These are phyloP conservation scores for Coelopa frigida DNA, from an alignment of 1,140 invertebrate genomes.

Conservation along the genomic window DNA sequence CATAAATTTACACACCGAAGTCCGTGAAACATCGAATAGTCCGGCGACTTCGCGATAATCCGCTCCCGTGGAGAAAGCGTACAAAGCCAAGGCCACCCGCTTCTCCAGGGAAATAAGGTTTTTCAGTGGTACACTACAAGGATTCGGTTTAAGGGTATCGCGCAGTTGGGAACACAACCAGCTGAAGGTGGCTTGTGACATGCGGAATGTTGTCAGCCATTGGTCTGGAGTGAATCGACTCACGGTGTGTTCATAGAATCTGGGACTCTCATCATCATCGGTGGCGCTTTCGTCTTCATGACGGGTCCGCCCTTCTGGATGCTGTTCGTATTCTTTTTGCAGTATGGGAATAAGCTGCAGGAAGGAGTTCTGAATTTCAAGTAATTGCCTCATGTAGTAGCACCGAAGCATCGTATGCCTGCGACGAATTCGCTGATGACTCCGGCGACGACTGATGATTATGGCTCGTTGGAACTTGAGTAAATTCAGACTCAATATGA, in stretches of 20 bases:
- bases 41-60: constrained; percentile 20
- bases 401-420: constrained; percentile 19
- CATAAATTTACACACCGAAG: constrained; percentile 28
- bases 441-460: constrained; percentile 19
- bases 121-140: constrained; percentile 3
- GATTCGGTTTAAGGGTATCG: not conserved
- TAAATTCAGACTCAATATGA: no score
- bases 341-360: constrained; percentile 24
- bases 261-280: not conserved
- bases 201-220: constrained; percentile 28
- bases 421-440: constrained; percentile 19
- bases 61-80: constrained; percentile 30
- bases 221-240: constrained; percentile 19
- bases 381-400: constrained; percentile 29
- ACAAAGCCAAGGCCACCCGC: constrained; percentile 28
- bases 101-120: constrained; percentile 16
- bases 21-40: constrained; percentile 21
- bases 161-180: constrained; percentile 23
- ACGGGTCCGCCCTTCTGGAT: not conserved
- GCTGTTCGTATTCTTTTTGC: constrained; percentile 9
- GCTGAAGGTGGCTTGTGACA: constrained; percentile 25
- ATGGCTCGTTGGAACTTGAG: constrained; percentile 21
- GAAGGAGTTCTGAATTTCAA: constrained; percentile 27
- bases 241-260: constrained; percentile 20
- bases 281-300: not conserved